Conservation (phyloP, 2,888 invertebrate species). For the Ennomos fuscantarius region DNA sequence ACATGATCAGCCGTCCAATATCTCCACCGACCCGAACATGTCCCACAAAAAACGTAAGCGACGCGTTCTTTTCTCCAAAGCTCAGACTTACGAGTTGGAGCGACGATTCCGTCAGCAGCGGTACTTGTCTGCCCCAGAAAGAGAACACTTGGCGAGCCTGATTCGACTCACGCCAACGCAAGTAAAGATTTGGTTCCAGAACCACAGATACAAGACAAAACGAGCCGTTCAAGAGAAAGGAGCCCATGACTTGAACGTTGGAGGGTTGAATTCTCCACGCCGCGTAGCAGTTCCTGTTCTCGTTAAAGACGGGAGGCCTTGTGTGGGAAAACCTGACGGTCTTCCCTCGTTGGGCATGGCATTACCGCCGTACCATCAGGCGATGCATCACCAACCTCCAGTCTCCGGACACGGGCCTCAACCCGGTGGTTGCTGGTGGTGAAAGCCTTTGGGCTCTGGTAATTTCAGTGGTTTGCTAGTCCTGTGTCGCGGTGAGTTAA, state of each 20-base stretch:
- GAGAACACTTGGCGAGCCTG: slow-evolving; percentile 97
- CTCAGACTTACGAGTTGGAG: slow-evolving; percentile 98
- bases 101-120: slow-evolving; percentile 97
- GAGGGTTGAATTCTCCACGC: slow-evolving; percentile 92
- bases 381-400: slow-evolving; percentile 74
- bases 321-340: slow-evolving; percentile 87
- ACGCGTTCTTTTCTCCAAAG: slow-evolving; percentile 98
- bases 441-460: slow-evolving; percentile 44
- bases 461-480: slow-evolving; percentile 68
- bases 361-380: slow-evolving; percentile 80
- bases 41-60: slow-evolving; percentile 96
- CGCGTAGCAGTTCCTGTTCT: slow-evolving; percentile 97
- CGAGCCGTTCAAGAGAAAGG: slow-evolving; percentile 98
- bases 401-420: slow-evolving; percentile 69
- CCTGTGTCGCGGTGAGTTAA: slow-evolving; percentile 40
- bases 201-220: slow-evolving; percentile 99
- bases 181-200: slow-evolving; percentile 99
- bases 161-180: slow-evolving; percentile 98
- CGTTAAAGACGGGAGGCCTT: slow-evolving; percentile 97
- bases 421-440: slow-evolving; percentile 85
- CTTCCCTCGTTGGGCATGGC: slow-evolving; percentile 77
- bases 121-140: slow-evolving; percentile 98
- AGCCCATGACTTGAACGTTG: slow-evolving; percentile 87
- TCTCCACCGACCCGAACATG: slow-evolving; percentile 73
- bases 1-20: slow-evolving; percentile 68